Conservation (phyloP, 2,113 vertebrate species). For the Suricata suricatta region DNA sequence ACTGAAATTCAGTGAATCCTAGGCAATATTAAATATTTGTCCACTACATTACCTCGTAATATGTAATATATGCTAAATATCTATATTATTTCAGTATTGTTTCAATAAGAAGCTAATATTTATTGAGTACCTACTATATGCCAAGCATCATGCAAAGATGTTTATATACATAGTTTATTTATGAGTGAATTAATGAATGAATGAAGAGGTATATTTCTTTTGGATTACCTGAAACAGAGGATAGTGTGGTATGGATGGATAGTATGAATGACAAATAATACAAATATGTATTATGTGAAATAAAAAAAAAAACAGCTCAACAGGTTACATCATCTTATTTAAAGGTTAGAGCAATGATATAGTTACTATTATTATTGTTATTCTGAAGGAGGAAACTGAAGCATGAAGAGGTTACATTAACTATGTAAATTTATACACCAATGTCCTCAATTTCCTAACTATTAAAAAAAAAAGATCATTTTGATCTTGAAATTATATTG, state of each 20-base stretch:
- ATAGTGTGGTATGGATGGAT: conserved; percentile 57
- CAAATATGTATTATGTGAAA: conserved; percentile 55
- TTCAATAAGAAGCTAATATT: neutral
- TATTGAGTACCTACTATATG: neutral
- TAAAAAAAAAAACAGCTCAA: conserved; percentile 72
- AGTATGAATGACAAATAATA: conserved; percentile 77
- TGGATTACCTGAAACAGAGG: conserved; percentile 62
- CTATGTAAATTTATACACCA: neutral
- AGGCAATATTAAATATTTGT: neutral
- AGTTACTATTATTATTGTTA: neutral
- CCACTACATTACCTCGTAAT: neutral
- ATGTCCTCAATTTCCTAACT: neutral
- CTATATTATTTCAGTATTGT: neutral
- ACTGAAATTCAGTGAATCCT: neutral
- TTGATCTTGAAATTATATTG: neutral
- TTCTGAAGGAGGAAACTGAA: neutral
- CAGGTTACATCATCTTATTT: conserved; percentile 30
- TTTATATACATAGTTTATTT: neutral
- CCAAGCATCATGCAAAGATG: neutral
- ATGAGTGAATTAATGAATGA: no score
- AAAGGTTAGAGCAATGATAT: neutral
- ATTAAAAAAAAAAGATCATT: neutral
- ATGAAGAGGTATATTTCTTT: neutral
- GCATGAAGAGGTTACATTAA: neutral
- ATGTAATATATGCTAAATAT: neutral